Base-by-base conservation (phyloP, 92 coral and sea anemone genomes). In the Blastomussa wellsi region DNA sequence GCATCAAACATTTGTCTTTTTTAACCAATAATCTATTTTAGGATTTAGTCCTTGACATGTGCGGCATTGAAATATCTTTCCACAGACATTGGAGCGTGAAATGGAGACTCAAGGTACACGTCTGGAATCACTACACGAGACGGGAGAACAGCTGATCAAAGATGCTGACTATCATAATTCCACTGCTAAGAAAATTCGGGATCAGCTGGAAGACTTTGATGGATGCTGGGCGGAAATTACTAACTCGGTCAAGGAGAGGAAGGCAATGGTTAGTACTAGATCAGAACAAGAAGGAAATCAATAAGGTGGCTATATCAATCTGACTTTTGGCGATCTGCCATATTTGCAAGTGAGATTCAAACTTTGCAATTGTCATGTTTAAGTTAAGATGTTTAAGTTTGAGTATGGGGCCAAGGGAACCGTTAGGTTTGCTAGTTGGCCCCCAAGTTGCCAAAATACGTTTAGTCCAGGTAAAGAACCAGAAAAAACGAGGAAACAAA, bases 141-240 rank as follows among this genome's bases (percentile, higher is more conserved):
- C 89, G 29, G 93, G 95, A 15, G 92, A 88, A 42, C 74, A 85
- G 59, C 88, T 94, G 32, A 92, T 90, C 28, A 67, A 85, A 69
- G 89, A 88, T 44, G 95, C 93, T 7, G 94, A 90, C 41, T 93
- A 94, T 75, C 87, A 87, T 42, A 69, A 87, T 55, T 64, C 84
- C 5, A 87, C 90, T 17, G 98, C 95, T 51, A 85, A 89, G 35
- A 77, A 39, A 32, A 90, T 94, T 77, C 62, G 85, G 29, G 87
- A 92, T 51, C 96, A 92, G 87, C 28, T 90, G 70, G 72, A 59
- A 24, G 98, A 94, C 81, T 89, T 94, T 76, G 89, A 89, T 36
- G 92, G 87, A 33, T 87, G 92, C 64, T 94, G 91, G 92, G 51
- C 65, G 57, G 85, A 80, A 19, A 83, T 91, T 38, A 53, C 81